Conservation (phyloP, 2,888 invertebrate species). For the Laspeyria flexula region DNA sequence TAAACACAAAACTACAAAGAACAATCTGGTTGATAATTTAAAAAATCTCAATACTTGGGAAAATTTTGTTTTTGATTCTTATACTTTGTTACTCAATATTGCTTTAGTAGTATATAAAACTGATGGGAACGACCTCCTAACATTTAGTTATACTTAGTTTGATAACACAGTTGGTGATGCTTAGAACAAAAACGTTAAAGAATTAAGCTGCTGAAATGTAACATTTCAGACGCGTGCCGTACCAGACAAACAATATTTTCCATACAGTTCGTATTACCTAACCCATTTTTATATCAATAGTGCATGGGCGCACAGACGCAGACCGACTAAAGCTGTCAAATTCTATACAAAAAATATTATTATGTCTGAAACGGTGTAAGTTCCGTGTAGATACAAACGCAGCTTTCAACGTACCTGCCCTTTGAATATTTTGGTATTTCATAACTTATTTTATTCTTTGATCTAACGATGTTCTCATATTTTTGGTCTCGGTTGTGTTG, state of each 20-base stretch:
- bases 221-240: too few species aligned
- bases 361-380: too few species aligned
- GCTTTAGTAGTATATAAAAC: conserved; percentile 18
- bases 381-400: too few species aligned
- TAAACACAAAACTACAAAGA: conserved; percentile 31
- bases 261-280: too few species aligned
- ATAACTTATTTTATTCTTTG: not conserved
- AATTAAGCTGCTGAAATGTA: too few species aligned
- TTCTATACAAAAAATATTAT: not conserved
- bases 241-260: too few species aligned
- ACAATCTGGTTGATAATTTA: conserved; percentile 33
- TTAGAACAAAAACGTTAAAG: too few species aligned
- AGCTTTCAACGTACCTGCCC: too few species aligned
- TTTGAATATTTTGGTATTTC: not conserved
- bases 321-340: too few species aligned
- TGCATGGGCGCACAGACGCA: too few species aligned
- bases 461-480: not conserved
- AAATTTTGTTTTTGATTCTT: conserved; percentile 31
- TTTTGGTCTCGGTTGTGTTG: too few species aligned
- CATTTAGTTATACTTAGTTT: conserved; percentile 9
- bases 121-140: conserved; percentile 10
- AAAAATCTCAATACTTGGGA: conserved; percentile 39
- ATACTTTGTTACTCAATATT: conserved; percentile 27
- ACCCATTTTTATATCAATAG: too few species aligned
- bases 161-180: not conserved